Evolutionary conservation across 2,888 invertebrate species (phyloP).

Genomic region (Amphipyra berbera): DNA sequence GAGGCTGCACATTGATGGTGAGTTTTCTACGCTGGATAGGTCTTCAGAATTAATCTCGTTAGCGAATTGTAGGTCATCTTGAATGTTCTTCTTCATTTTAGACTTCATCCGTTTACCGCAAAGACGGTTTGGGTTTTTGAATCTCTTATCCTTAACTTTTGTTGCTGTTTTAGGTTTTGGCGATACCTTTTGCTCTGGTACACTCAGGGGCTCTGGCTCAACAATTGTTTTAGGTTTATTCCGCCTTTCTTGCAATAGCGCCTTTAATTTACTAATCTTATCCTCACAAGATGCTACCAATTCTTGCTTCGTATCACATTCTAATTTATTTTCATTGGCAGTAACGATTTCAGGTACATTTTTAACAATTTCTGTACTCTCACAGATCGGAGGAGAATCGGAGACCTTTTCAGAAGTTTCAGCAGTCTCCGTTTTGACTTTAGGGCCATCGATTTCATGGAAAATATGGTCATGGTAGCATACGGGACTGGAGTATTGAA

Average conservation of each 20-base stretch:
- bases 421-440: conserved; percentile 66
- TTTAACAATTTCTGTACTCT: conserved; percentile 62
- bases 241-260: conserved; percentile 69
- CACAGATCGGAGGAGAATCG: conserved; percentile 25
- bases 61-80: conserved; percentile 73
- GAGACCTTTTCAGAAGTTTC: conserved; percentile 33
- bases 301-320: conserved; percentile 55
- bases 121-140: conserved; percentile 68
- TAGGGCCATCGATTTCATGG: conserved; percentile 67
- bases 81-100: conserved; percentile 66
- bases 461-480: conserved; percentile 66
- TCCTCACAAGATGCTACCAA: conserved; percentile 79
- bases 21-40: conserved; percentile 66
- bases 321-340: conserved; percentile 27
- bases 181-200: conserved; percentile 11
- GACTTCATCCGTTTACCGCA: conserved; percentile 66
- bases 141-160: conserved; percentile 67
- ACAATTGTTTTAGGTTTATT: conserved; percentile 49
- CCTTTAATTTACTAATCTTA: conserved; percentile 78
- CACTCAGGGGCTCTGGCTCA: conserved; percentile 39
- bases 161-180: conserved; percentile 49
- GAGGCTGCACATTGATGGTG: conserved; percentile 57
- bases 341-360: conserved; percentile 48
- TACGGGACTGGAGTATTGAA: conserved; percentile 70
- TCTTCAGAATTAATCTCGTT: conserved; percentile 70